Evolutionary conservation across 2,888 invertebrate species (phyloP), one percentile per base, ranked within the genome.

Genomic region (Philhelius pedissequus): DNA sequence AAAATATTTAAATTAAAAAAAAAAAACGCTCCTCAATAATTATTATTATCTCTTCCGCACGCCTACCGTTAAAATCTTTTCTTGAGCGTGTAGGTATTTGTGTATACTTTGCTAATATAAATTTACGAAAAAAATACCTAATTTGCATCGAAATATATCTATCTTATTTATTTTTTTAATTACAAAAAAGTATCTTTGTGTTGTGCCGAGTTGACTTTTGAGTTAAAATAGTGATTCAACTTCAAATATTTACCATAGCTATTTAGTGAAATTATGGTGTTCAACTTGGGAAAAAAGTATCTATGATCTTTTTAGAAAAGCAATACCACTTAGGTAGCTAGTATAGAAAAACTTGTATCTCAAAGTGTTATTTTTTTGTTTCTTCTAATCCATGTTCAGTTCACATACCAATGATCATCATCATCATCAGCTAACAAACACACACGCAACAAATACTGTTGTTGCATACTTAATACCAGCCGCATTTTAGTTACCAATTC

Each of bases 371-470:
- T 69, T 76, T 54, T 48, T 76, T 54, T 71, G 54, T 52, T 73
- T 56, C 40, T 73, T 79, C 79, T 83, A 79, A 83, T 79, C 71
- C 79, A 71, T 64, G 66, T 52, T 76, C 80, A 30, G 66, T 52
- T 76, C 80, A 30, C 75, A 80, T 76, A 80, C 75, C 74, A 79
- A 45, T 79, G 64, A 50, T 56, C 56, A 56, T 32, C 56, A 56
- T 35, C 56, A 20, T 5, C 18, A 54, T 2, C 54, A 20, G 54
- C 11, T 32, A 25, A 25, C 40, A 25, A 40, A 60, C 64, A 64
- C 52, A 71, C 66, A 66, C 52, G 40, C 56, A 27, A 50, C 56
- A 27, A 9, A n/a, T 66, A 54, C 52, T 56, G 20, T 8, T 56
- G 35, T 56, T 56, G 75, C 75, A 58, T 66, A 75, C 66, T 32